Evolutionary conservation across 2,113 vertebrate genomes (phyloP), one percentile per base, ranked within the genome.

Genomic region (Leiothrix lutea): DNA sequence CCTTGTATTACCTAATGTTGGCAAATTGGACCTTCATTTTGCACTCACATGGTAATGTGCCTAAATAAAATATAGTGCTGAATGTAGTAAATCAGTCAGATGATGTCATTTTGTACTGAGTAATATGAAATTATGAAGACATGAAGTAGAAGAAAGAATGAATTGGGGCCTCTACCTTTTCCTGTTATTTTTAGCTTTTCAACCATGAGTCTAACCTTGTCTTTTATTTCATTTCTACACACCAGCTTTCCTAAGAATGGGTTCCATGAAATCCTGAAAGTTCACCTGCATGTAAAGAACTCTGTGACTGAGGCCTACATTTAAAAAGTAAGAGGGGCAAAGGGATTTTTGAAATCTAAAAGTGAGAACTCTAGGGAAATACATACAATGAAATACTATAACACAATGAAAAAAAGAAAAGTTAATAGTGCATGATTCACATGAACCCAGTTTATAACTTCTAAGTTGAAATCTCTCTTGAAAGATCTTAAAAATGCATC

Each of bases 141-240:
- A 6, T 31, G 56, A 88, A 48, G 20, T 77, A 80, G 38, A 66
- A 50, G 35, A 58, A 86, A 51, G 35, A 88, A 80, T 44, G 36
- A 86, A 35, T 4, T 44, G 9, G 13, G 28, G 5, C 28, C 56
- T 73, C 38, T 83, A 50, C 22, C 2, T 80, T 90, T 82, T 90
- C 56, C 45, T 67, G 3, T 44, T 92, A 51, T 86, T 83, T 94
- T 94, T 75, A 74, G 12, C n/a, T 75, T 74, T 90, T 86, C 22
- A 57, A 3, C 33, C 26, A 17, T 4, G 0, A 69, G 36, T 51
- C 35, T 94, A 86, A 54, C 75, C 33, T 79, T 80, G 70, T n/a
- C 71, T 95, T 94, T 95, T 88, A 82, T 95, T 94, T 56, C 5
- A 26, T 83, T 92, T 88, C 53, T 29, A 58, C 67, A 58, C 35